These are phyloP conservation scores for Sebastiscus albofasciatus DNA, from an alignment of 2,797 vertebrate genomes.

Conservation along the genomic window DNA sequence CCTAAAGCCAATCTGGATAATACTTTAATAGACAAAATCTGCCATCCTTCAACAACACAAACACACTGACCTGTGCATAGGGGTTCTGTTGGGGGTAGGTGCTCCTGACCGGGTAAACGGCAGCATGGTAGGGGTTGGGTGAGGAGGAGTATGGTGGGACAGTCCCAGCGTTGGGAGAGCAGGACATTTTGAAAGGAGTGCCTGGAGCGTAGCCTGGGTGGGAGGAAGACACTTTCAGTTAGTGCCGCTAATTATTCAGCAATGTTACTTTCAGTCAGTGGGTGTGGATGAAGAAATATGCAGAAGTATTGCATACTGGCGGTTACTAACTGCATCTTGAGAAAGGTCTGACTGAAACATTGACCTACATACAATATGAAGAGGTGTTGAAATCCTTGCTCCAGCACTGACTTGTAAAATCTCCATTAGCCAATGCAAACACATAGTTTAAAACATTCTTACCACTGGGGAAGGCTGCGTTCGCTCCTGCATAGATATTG, in stretches of 20 bases:
- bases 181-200: conserved; percentile 97
- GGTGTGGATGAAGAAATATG: neutral
- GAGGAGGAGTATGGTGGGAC: conserved; percentile 95
- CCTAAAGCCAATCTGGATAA: neutral
- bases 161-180: conserved; percentile 93
- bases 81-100: conserved; percentile 97
- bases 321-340: neutral
- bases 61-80: conserved; percentile 90
- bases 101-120: conserved; percentile 95
- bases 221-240: neutral
- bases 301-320: neutral
- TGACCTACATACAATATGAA: neutral
- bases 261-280: neutral
- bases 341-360: neutral
- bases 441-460: conserved; percentile 13
- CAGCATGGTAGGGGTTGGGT: conserved; percentile 92
- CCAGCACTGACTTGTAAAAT: neutral
- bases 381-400: neutral
- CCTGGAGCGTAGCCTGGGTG: conserved; percentile 92
- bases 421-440: neutral
- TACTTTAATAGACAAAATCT: neutral
- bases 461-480: conserved; percentile 93
- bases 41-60: neutral
- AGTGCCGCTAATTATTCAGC: neutral
- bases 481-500: conserved; percentile 92